Evolutionary conservation across 1,140 invertebrate species (phyloP).

Genomic region (Zaprionus inermis): DNA sequence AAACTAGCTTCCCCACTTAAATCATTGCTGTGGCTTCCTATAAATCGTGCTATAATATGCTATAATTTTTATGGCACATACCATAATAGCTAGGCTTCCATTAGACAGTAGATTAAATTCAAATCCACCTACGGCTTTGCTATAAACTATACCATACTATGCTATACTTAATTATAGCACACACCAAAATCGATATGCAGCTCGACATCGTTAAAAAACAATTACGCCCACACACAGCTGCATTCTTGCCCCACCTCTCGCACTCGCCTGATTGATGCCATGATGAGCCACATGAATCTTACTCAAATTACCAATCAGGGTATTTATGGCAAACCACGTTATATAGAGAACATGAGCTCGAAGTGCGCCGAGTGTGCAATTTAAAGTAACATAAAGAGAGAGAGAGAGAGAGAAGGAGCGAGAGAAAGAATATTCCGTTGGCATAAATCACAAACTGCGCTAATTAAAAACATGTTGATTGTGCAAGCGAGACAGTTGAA

Average conservation of each 20-base stretch:
- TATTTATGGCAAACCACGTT: constrained; percentile 12
- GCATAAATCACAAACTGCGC: constrained; percentile 68
- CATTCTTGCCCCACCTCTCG: background rate
- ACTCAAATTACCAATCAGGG: constrained; percentile 47
- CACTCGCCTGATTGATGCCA: background rate
- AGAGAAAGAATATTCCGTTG: constrained; percentile 36
- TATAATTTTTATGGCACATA: background rate
- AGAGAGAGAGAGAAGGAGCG: too few species aligned
- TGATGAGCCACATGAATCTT: constrained; percentile 33
- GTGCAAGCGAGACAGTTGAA: constrained; percentile 34
- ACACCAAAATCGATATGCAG: background rate
- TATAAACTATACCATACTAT: background rate
- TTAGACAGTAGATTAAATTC: background rate
- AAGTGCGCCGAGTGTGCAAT: constrained; percentile 45
- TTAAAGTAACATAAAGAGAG: constrained; percentile 11
- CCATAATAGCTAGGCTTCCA: background rate
- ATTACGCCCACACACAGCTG: background rate
- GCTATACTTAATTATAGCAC: background rate
- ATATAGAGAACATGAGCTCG: background rate
- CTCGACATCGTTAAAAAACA: background rate
- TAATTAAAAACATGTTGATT: constrained; percentile 77
- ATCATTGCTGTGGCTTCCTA: background rate
- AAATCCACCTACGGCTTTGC: background rate
- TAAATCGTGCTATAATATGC: background rate
- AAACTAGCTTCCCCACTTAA: background rate